Percentiles rank a stretch among this genome's conserved stretches.
These are phyloP conservation scores for Xenotilapia leptura DNA, from an alignment of 2,113 vertebrate genomes.

Conservation along the genomic window DNA sequence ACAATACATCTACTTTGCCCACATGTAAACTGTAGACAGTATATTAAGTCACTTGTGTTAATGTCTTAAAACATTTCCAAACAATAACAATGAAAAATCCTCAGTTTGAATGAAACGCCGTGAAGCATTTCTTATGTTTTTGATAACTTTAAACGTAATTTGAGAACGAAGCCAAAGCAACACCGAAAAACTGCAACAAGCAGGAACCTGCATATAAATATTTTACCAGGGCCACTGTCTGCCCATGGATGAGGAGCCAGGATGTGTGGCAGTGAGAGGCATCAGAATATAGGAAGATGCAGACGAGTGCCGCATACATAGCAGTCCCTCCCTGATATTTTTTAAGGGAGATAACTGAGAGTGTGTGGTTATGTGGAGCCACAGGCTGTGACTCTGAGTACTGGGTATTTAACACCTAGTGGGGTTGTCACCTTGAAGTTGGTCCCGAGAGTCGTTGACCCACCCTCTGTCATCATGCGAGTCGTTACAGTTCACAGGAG, in stretches of 20 bases:
- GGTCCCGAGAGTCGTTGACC: background rate
- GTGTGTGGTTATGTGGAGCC: background rate
- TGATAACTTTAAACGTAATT: fast-evolving
- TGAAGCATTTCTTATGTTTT: background rate
- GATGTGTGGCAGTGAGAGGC: background rate
- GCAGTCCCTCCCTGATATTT: background rate
- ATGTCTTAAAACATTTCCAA: background rate
- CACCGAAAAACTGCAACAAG: fast-evolving
- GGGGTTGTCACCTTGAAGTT: background rate
- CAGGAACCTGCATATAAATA: background rate
- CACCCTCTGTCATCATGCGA: background rate
- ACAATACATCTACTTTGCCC: background rate
- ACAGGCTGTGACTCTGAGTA: background rate
- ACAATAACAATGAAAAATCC: background rate
- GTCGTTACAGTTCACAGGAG: background rate
- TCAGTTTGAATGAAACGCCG: fast-evolving
- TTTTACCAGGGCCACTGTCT: background rate
- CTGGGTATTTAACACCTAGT: background rate
- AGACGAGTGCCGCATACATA: background rate
- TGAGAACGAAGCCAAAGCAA: background rate
- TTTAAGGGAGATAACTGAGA: background rate
- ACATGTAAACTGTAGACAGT: background rate
- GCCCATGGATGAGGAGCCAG: background rate
- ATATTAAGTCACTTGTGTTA: background rate
- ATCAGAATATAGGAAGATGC: background rate